Evolutionary conservation across 2,888 invertebrate genomes (phyloP), one percentile per base, ranked within the genome.

Genomic region (Molanna angustata): DNA sequence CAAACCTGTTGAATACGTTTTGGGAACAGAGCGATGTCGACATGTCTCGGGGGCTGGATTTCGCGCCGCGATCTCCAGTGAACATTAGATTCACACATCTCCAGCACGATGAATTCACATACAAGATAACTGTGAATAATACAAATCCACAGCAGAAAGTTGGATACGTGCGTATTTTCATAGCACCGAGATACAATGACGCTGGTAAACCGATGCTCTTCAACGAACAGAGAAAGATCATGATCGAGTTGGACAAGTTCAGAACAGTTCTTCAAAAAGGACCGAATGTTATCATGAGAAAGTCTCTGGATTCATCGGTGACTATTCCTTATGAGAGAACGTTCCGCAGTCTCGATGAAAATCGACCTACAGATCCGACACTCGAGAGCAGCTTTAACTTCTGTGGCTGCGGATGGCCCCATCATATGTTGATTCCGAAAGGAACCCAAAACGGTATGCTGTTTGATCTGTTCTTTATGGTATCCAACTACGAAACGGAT

Each of bases 261-360:
- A 44, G 57, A 3, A 45, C 59, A 3, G 45, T 6, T n/a, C 42
- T 91, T 49, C 75, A 75, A 39, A 79, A 84, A 1, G 89, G 89
- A 4, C 71, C 72, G 56, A 89, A 86, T 65, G 80, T 76, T 0
- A 76, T 92, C 45, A 78, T 76, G 0, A 83, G 87, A 11, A 69
- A 71, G 18, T 90, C 90, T 3, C 66, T 70, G 0, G 83, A 88
- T 44, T 91, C 91, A 0, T 84, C 88, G 0, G 84, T 93, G 11
- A 91, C 90, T 7, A 87, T 90, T 64, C 89, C 90, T 0, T 90
- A 86, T 67, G 90, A 89, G 66, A 77, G 85, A 52, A 90, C 88
- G 1, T 93, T 90, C 83, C 80, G 87, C 7, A 80, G 84, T 66
- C 66, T 86, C 61, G 85, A 86, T 60, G 64, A 66, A 1, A 74